Conservation (phyloP, 2,888 invertebrate genomes). For the Diaperis boleti region DNA sequence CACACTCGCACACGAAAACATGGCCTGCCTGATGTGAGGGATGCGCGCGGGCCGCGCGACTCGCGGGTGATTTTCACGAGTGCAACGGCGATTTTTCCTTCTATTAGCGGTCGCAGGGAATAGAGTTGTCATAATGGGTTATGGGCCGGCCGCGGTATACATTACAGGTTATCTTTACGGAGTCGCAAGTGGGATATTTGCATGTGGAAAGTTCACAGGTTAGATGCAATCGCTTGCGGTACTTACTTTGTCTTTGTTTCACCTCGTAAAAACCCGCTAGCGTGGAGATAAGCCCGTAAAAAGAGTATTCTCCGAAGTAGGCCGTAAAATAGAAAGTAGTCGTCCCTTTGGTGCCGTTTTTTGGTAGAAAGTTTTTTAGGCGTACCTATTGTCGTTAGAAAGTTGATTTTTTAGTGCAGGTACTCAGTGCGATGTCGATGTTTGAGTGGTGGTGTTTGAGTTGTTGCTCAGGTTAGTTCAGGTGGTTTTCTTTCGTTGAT, state of each 20-base stretch:
- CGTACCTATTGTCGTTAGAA: conserved; percentile 22
- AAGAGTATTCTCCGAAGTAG: conserved; percentile 27
- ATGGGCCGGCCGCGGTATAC: conserved; percentile 57
- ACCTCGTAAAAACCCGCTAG: conserved; percentile 18
- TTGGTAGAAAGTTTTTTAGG: conserved; percentile 33
- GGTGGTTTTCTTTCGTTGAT: too few species aligned
- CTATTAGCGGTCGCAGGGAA: too few species aligned
- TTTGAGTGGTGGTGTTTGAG: conserved; percentile 6
- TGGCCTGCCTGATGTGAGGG: conserved; percentile 45
- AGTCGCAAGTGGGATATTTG: conserved; percentile 62
- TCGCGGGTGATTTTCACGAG: neutral
- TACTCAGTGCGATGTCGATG: conserved; percentile 14
- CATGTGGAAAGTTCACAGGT: conserved; percentile 63
- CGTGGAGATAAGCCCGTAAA: conserved; percentile 13
- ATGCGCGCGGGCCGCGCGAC: conserved; percentile 11
- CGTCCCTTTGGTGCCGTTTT: conserved; percentile 23
- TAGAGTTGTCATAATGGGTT: conserved; percentile 64
- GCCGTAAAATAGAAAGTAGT: conserved; percentile 34
- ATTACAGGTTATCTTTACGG: conserved; percentile 60
- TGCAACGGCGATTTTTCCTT: too few species aligned
- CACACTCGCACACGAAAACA: conserved; percentile 48
- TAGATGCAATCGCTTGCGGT: conserved; percentile 58
- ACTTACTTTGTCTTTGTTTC: conserved; percentile 40
- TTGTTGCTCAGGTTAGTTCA: conserved; percentile 11
- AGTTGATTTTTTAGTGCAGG: conserved; percentile 25